Evolutionary conservation across 2,797 vertebrate genomes (phyloP), one percentile per base, ranked within the genome.

Genomic region (Eulemur albifrons): DNA sequence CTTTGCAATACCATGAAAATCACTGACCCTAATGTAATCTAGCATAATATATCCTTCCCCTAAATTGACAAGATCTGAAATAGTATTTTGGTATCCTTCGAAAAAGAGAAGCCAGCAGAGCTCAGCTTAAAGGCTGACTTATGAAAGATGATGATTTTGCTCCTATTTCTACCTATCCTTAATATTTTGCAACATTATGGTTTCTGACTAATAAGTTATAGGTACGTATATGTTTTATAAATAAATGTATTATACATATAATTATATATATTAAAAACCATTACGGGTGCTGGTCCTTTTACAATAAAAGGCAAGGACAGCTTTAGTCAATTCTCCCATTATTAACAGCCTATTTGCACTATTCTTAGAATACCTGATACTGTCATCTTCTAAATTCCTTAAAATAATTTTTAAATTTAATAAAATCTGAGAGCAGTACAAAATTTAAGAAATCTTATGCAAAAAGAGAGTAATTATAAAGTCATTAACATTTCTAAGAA

Each of bases 181-280:
- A 76, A 43, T 76, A 88, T 65, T 84, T 35, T 75, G 8, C 40
- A 80, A 9, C n/a, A 93, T 7, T 73, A 50, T 21, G 20, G 30
- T 86, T 77, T 94, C 43, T 61, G 7, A 73, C 52, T 73, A 90
- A 43, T 76, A 94, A 91, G 85, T 54, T 94, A 67, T 12, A 88
- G 2, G 0, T 48, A 12, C 32, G 63, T 30, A 63, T 15, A 81
- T 45, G n/a, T 35, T 20, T 87, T 48, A 45, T 54, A 76, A 82
- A 45, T 54, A 76, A 77, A 57, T 23, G 54, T 57, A 57, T 57
- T 57, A 57, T 4, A 57, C 9, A 54, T 21, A 54, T 52, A 52
- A 20, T 52, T 52, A 52, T 52, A 52, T 52, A 52, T 20, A 52
- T 2, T 20, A 54, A 54, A 21, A 54, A 54, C 52, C 52, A 50